Base-by-base conservation (phyloP, 2,888 invertebrate species). In the Spialia ferax region DNA sequence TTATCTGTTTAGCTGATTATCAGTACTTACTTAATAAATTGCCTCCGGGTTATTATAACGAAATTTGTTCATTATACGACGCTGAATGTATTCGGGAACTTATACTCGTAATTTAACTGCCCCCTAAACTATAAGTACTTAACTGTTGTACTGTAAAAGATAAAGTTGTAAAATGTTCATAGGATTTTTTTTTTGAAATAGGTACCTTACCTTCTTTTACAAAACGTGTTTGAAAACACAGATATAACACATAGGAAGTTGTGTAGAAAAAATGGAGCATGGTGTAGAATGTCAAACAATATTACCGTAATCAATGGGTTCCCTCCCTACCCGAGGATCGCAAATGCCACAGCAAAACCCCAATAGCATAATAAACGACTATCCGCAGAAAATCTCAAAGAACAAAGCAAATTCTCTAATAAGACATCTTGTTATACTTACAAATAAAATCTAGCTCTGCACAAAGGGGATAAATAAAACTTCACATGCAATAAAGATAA, bases 401-500 rank as follows among this genome's bases (percentile, higher is more conserved):
- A 61, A 61, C 61, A 61, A 50, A 61, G 61, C 48, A 61, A 50
- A 50, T 50, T 61, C 48, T 56, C 20, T 64, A 48, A 32, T 38
- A 59, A 65, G 65, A 59, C 59, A 65, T 65, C 65, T 65, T 57
- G 59, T 64, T 64, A 59, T 65, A n/a, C n/a, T n/a, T n/a, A 52
- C 59, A 65, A 64, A 65, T 52, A 59, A 65, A 59, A 65, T 54
- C 23, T 38, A 50, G 50, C 52, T 52, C 52, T 57, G 65, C 59
- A 65, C 65, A 59, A 65, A 65, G 64, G 45, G 32, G 56, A 80
- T 77, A 75, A 59, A 57, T 59, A 65, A 42, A 61, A 66, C 75
- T 80, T 77, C 80, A 83, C 78, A 81, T 80, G 78, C 76, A 79
- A 83, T 82, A 78, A 82, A 82, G 77, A 83, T 77, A 85, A 85